Evolutionary conservation across 2,113 vertebrate species (phyloP), one percentile per base, ranked within the genome.

Genomic region (Regulus satrapa): DNA sequence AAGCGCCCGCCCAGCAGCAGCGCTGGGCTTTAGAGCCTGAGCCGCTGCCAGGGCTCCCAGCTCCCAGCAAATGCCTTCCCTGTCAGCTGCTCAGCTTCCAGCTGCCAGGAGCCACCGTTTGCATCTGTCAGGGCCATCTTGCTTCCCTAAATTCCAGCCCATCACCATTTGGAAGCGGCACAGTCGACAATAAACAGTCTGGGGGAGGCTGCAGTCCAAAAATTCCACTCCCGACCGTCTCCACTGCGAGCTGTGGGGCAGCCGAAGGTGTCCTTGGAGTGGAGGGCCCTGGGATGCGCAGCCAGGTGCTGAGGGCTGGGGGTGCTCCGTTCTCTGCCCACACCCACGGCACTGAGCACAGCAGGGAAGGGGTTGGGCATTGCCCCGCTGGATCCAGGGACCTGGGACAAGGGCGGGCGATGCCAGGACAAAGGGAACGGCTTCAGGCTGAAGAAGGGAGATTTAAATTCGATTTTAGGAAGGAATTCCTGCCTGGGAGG

Each of bases 41-140:
- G 52, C 45, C 54, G 71, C 41, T 93, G 95, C 94, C 95, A 95
- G 43, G 81, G 45, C 76, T 38, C 38, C 73, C 78, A 81, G 73
- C 48, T 93, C 28, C 4, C 83, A 72, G 91, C 52, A 71, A 92
- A 95, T n/a, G 68, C 85, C 78, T 36, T 32, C 46, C 68, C 55
- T 81, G 34, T 82, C 89, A 93, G 93, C 97, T 97, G 93, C 87
- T 95, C 80, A 7, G 80, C 55, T 34, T 38, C 82, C 92, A 96
- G 78, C 88, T 94, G 95, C 97, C 97, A 96, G 92, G 77, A 95
- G 83, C 91, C 79, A 51, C 25, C 72, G 9, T 29, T 52, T 89
- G 77, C 96, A 92, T 94, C 91, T 96, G 94, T 15, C 95, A 71
- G 51, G 85, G 91, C 88, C 81, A 95, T 64, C 93, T 26, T 68